Percentiles rank a stretch among this genome's conserved stretches.
Conservation (phyloP, 2,797 vertebrate species). For the Sylvilagus floridanus region DNA sequence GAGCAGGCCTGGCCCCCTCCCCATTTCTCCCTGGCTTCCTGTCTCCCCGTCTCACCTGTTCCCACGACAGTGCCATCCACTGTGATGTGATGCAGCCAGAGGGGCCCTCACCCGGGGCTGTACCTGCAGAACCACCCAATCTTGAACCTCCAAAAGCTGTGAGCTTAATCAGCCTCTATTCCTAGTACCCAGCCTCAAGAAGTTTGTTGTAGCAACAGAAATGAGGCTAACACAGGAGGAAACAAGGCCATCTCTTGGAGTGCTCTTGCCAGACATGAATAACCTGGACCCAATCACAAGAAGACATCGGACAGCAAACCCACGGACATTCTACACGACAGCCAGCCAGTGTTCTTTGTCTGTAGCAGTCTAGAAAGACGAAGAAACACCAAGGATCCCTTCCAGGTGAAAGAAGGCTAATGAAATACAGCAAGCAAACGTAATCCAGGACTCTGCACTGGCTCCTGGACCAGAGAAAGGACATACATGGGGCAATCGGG, state of each 20-base stretch:
- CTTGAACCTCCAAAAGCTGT: not conserved
- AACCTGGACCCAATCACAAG: conserved; percentile 1
- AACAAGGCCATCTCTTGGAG: not conserved
- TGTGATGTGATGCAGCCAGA: not conserved
- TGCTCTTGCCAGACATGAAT: conserved; percentile 46
- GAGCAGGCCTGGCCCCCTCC: not conserved
- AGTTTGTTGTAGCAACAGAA: not conserved
- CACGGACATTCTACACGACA: not conserved
- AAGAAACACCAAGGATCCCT: not conserved
- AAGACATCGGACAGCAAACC: not conserved
- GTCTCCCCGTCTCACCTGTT: not conserved
- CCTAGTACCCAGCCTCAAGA: not conserved
- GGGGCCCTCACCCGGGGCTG: not conserved
- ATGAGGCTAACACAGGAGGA: not conserved
- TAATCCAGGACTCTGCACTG: not conserved
- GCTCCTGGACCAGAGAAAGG: not conserved
- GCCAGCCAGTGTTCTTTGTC: not conserved
- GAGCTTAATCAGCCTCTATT: not conserved
- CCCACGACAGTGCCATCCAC: not conserved
- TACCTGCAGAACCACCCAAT: not conserved
- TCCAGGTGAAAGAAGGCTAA: not conserved
- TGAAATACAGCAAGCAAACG: not conserved
- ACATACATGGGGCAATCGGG: not conserved
- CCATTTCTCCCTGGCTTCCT: not conserved
- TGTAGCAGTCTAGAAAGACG: not conserved